Evolutionary conservation across 2,797 vertebrate genomes (phyloP).

Genomic region (Hipposideros larvatus): DNA sequence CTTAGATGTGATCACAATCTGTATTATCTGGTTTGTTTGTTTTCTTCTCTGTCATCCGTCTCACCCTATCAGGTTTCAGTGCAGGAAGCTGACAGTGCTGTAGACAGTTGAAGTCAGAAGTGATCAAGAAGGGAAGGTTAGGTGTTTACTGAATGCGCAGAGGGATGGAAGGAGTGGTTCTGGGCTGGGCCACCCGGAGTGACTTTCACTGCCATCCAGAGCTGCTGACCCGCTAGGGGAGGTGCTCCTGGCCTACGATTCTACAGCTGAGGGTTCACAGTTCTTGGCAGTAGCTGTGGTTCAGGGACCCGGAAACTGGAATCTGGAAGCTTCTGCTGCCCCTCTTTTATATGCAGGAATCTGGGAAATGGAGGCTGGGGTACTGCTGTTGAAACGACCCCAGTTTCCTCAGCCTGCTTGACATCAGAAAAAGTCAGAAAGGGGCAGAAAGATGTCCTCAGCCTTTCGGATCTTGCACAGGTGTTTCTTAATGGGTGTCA

Average conservation of each 20-base stretch:
- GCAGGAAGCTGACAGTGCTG: background rate
- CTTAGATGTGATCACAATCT: background rate
- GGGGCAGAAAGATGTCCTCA: background rate
- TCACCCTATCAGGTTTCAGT: background rate
- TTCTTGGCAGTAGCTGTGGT: background rate
- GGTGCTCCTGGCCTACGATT: background rate
- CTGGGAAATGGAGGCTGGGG: background rate
- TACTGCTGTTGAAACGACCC: background rate
- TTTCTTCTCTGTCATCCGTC: background rate
- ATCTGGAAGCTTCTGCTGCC: background rate
- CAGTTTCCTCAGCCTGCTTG: background rate
- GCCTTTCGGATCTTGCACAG: background rate
- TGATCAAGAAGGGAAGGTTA: background rate
- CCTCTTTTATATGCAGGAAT: background rate
- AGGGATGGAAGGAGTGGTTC: background rate
- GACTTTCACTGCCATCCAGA: background rate
- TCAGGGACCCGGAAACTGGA: background rate
- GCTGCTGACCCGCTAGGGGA: background rate
- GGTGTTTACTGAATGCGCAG: background rate
- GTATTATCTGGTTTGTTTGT: background rate
- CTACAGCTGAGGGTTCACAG: background rate
- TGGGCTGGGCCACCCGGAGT: background rate
- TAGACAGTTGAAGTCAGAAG: conserved; percentile 1
- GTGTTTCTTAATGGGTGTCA: background rate
- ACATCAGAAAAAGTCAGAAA: background rate